phyloP scores from a whole-genome alignment of 2,888 invertebrate species.

The Epinotia nisella region DNA sequence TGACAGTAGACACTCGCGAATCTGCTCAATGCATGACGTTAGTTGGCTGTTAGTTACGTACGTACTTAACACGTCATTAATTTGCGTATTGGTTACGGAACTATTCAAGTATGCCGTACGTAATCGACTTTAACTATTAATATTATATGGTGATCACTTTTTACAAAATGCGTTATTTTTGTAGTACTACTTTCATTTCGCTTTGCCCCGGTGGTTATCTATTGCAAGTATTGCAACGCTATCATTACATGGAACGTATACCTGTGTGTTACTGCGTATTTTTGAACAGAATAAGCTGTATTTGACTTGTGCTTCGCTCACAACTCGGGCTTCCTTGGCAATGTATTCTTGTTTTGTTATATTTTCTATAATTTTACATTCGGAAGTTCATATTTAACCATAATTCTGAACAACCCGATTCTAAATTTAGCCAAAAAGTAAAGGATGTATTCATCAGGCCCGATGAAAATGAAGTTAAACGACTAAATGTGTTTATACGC shows the following conservation, averaged over 20 bases:
- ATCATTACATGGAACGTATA: not conserved
- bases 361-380: not conserved
- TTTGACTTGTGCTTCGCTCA: not conserved
- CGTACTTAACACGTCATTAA: constrained; percentile 14
- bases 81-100: constrained; percentile 11
- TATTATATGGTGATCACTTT: not conserved
- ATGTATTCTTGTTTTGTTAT: not conserved
- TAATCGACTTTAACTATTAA: not conserved
- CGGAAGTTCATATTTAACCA: constrained; percentile 20
- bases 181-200: not conserved
- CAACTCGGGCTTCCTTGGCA: not conserved
- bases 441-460: constrained; percentile 35
- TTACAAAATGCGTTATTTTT: too few species aligned
- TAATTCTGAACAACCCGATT: constrained; percentile 10
- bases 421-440: constrained; percentile 31
- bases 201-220: not conserved
- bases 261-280: too few species aligned
- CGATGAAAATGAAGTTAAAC: constrained; percentile 32
- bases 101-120: not conserved
- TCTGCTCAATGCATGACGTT: constrained; percentile 24
- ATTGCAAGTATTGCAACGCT: too few species aligned
- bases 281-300: not conserved
- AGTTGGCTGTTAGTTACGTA: constrained; percentile 9
- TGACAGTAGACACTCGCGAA: constrained; percentile 51
- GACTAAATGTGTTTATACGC: constrained; percentile 23